Percentiles rank a stretch among this genome's conserved stretches.
phyloP scores from a whole-genome alignment of 2,113 vertebrate genomes.

The Poeciliopsis prolifica region DNA sequence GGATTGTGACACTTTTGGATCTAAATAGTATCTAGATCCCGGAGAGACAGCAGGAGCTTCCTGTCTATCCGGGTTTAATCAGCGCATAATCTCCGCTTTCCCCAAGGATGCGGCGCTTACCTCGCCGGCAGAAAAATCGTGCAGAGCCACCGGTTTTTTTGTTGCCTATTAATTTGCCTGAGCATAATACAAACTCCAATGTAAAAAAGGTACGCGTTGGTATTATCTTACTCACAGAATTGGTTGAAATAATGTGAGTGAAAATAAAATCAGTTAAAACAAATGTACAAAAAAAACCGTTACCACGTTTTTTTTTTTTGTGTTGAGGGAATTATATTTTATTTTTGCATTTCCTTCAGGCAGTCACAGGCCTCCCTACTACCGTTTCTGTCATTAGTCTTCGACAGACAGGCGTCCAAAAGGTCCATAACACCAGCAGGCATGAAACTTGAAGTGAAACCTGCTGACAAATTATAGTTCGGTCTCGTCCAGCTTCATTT shows the following conservation, averaged over 20 bases:
- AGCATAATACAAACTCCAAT: neutral
- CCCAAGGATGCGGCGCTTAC: neutral
- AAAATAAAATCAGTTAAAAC: too few species aligned
- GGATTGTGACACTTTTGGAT: too few species aligned
- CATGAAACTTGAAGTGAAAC: constrained; percentile 40
- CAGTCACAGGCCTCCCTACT: constrained; percentile 4
- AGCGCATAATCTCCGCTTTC: neutral
- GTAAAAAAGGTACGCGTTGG: neutral
- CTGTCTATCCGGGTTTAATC: too few species aligned
- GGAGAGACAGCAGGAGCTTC: too few species aligned
- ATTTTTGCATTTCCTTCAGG: constrained; percentile 32
- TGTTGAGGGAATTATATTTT: neutral
- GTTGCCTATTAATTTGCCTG: neutral
- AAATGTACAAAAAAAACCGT: neutral
- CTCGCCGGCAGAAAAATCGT: neutral
- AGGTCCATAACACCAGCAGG: constrained; percentile 12
- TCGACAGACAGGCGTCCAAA: constrained; percentile 3
- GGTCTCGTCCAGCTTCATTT: neutral
- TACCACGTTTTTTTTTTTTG: neutral
- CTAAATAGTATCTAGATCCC: too few species aligned
- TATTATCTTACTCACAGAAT: neutral
- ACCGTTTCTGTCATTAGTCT: constrained; percentile 13
- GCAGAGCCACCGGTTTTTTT: neutral
- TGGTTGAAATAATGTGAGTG: too few species aligned
- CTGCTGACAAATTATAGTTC: neutral